Percentiles rank a stretch among this genome's conserved stretches.
These are phyloP conservation scores for Hydropsyche betteni DNA, from an alignment of 2,888 invertebrate species.

Conservation along the genomic window DNA sequence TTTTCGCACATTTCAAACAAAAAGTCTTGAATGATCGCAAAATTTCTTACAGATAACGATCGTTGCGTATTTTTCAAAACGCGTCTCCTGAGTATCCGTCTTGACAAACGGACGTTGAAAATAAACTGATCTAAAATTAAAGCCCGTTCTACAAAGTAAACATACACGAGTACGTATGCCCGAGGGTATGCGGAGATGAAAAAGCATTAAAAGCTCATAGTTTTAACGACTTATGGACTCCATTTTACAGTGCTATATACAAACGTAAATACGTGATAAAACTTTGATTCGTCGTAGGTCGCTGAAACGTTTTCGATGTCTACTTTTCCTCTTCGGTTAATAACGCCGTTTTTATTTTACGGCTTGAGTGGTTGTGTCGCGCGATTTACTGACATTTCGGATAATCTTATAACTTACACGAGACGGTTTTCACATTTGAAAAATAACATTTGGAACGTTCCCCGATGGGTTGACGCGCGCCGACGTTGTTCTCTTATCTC, in stretches of 20 bases:
- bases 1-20: no score
- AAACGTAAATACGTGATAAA: no score
- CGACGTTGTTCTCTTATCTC: not conserved
- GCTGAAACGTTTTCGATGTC: conserved; percentile 5
- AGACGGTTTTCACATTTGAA: conserved; percentile 15
- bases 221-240: not conserved
- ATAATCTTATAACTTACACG: not conserved
- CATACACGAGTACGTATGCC: not conserved
- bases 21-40: no score
- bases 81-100: not conserved
- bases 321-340: not conserved
- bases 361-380: not conserved
- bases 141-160: conserved; percentile 9
- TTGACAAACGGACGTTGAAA: conserved; percentile 9
- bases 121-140: conserved; percentile 25
- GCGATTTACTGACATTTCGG: conserved; percentile 16
- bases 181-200: not conserved
- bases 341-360: no score
- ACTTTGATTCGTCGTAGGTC: no score
- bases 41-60: not conserved
- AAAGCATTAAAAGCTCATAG: conserved; percentile 8
- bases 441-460: conserved; percentile 19
- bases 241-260: not conserved
- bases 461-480: not conserved
- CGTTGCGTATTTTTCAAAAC: not conserved